Percentiles rank a stretch among this genome's conserved stretches.
These are phyloP conservation scores for Cuculus canorus DNA, from an alignment of 2,797 vertebrate genomes.

Conservation along the genomic window DNA sequence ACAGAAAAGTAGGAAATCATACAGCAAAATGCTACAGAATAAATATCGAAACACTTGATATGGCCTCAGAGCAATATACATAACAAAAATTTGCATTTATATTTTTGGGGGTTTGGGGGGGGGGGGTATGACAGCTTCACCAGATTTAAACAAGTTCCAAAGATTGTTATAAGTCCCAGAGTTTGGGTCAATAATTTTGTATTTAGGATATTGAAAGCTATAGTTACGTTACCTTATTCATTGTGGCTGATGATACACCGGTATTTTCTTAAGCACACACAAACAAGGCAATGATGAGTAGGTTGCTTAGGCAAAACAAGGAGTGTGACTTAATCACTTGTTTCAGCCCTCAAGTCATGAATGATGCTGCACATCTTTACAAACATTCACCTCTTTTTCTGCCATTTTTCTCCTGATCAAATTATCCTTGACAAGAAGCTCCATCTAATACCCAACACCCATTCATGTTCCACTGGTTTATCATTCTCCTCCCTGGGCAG, in stretches of 20 bases:
- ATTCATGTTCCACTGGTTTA: background rate
- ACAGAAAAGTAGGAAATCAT: slow-evolving; percentile 28
- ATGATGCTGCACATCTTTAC: background rate
- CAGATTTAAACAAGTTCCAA: background rate
- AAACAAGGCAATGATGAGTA: slow-evolving; percentile 32
- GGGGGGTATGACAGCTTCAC: background rate
- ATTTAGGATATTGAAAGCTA: background rate
- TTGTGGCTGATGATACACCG: background rate
- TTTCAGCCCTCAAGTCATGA: background rate
- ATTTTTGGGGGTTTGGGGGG: too few species aligned
- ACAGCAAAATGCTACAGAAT: slow-evolving; percentile 2
- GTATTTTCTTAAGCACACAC: background rate
- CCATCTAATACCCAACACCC: background rate
- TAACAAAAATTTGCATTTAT: background rate
- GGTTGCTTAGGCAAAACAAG: background rate
- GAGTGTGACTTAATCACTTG: background rate
- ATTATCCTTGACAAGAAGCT: background rate
- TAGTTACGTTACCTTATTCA: background rate
- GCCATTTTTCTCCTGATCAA: background rate
- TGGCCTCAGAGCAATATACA: background rate
- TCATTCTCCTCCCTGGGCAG: background rate
- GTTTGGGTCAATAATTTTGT: background rate
- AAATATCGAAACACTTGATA: slow-evolving; percentile 32
- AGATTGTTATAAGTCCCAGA: background rate
- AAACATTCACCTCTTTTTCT: background rate